Base-by-base conservation (phyloP, 2,888 invertebrate genomes). In the Seladonia tumulorum region DNA sequence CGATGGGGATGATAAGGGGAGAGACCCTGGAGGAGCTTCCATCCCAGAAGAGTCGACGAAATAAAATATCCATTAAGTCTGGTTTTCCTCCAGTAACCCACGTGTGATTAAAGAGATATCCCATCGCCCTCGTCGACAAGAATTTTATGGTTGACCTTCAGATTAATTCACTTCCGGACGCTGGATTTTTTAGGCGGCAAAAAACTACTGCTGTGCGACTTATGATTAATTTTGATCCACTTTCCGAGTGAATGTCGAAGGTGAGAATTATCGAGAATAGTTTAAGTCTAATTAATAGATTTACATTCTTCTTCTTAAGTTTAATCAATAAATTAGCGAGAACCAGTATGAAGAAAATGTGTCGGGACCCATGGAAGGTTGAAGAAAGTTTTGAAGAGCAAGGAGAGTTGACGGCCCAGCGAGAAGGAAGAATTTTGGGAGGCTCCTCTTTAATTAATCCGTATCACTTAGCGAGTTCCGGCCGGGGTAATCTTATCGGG, bases 21-120 rank as follows among this genome's bases (percentile, higher is more conserved):
- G 57, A 75, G 57, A 75, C 66, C 14, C 66, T 42, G 79, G 85
- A 82, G 83, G 78, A 86, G 81, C 81, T 83, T 71, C 71, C 8
- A 63, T 76, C 25, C 60, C 16, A 25, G 84, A 82, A 83, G 83
- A 76, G 84, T 81, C 79, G 73, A 42, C 79, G 87, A 86, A 90
- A 89, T 90, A 84, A 90, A 89, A 89, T 85, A 80, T 90, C 90
- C 87, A 89, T 90, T 87, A 90, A 71, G 80, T 39, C 25, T 60
- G 66, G 47, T 71, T 76, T 77, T 78, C 76, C 63, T 70, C 14
- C 14, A 25, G 57, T 66, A 72, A 68, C 71, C 78, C 45, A 57
- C 39, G 71, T 68, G 68, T 39, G 82, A 83, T 80, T 74, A 71
- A 70, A 77, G 74, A 80, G 74, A 80, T 80, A 80, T 77, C 42